These are phyloP conservation scores for Falco cherrug DNA, from an alignment of 2,797 vertebrate genomes.

Conservation along the genomic window DNA sequence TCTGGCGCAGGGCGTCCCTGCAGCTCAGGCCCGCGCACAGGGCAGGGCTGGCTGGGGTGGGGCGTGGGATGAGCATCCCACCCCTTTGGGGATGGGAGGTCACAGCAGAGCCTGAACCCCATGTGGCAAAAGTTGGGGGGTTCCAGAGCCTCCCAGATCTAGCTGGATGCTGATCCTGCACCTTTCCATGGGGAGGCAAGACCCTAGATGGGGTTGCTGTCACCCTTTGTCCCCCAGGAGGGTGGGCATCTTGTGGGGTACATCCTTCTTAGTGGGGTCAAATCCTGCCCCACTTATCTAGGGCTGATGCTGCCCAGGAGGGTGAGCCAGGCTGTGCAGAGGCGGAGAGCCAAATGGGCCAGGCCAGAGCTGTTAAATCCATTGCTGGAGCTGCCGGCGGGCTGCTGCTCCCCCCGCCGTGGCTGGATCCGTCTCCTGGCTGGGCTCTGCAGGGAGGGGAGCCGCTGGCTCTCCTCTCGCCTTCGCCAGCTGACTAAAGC, in stretches of 20 bases:
- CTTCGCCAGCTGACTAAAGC: conserved; percentile 50
- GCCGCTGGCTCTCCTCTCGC: not conserved
- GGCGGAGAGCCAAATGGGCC: not conserved
- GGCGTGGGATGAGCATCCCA: not conserved
- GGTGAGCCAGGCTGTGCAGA: not conserved
- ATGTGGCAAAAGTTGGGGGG: not conserved
- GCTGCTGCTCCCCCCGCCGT: not conserved
- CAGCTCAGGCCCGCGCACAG: not conserved
- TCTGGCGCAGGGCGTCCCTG: not conserved
- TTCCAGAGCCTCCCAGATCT: not conserved
- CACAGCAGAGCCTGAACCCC: not conserved
- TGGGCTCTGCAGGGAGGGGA: not conserved
- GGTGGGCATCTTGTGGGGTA: not conserved
- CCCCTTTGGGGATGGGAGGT: not conserved
- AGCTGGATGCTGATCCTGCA: not conserved
- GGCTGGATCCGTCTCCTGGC: not conserved
- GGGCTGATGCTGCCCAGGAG: not conserved
- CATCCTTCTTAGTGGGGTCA: not conserved
- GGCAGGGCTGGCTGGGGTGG: not conserved
- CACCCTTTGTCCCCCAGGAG: not conserved
- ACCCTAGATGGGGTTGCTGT: accelerated
- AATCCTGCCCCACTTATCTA: not conserved
- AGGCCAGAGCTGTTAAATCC: conserved; percentile 55
- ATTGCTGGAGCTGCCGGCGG: not conserved
- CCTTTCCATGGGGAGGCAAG: not conserved